Evolutionary conservation across 1,140 invertebrate species (phyloP).

Genomic region (Drosophila kurseongensis): DNA sequence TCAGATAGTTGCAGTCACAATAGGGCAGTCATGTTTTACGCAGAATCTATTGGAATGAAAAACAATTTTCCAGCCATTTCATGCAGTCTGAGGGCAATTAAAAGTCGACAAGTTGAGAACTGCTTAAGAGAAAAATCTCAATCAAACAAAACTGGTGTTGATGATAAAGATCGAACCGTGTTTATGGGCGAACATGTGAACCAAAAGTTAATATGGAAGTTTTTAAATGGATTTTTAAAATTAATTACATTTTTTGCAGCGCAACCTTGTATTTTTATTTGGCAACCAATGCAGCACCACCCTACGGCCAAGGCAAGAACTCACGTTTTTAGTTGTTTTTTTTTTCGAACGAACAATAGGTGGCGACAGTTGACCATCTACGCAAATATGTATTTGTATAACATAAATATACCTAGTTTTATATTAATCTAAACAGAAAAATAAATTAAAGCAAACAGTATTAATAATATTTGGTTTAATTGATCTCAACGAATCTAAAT

Average conservation of each 20-base stretch:
- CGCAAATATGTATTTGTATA: too few relatives aligned
- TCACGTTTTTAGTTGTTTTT: conserved; percentile 28
- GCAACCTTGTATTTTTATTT: conserved; percentile 66
- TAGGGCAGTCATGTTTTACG: conserved; percentile 72
- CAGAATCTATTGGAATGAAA: conserved; percentile 69
- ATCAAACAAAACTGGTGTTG: conserved; percentile 2
- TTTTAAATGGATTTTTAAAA: too few relatives aligned
- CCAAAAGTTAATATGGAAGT: conserved; percentile 47
- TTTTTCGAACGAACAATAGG: not conserved
- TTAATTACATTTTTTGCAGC: conserved; percentile 26
- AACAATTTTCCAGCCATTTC: conserved; percentile 64
- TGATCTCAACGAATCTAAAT: too few relatives aligned
- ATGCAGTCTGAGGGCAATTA: conserved; percentile 54
- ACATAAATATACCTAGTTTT: too few relatives aligned
- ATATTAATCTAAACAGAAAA: too few relatives aligned
- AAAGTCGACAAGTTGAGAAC: conserved; percentile 16
- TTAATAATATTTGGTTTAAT: too few relatives aligned
- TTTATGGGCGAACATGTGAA: conserved; percentile 76
- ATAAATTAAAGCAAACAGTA: too few relatives aligned
- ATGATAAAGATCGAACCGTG: conserved; percentile 30
- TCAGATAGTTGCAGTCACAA: conserved; percentile 82
- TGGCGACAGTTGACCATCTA: conserved; percentile 2
- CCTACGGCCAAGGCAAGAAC: conserved; percentile 66
- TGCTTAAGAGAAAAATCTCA: conserved; percentile 21
- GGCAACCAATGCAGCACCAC: conserved; percentile 69